Evolutionary conservation across 2,797 vertebrate genomes (phyloP), one percentile per base, ranked within the genome.

Genomic region (Malacoctenus gilli): DNA sequence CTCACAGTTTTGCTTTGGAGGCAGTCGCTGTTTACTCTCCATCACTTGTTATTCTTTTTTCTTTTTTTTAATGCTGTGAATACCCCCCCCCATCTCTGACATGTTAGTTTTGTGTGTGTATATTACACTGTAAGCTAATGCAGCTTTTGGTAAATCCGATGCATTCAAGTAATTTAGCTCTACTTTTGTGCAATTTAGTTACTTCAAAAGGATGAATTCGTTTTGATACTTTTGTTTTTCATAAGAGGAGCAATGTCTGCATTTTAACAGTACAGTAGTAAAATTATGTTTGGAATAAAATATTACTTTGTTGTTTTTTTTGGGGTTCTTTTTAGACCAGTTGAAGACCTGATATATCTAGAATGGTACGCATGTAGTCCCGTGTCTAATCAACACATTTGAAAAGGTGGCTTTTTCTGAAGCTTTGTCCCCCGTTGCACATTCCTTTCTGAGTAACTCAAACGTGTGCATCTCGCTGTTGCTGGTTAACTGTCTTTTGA

Each of bases 51-150:
- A n/a, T n/a, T n/a, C n/a, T n/a, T n/a, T n/a, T n/a, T n/a, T n/a
- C n/a, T n/a, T n/a, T n/a, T n/a, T 87, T 65, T 43, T 89, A 89
- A 92, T 91, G 87, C 91, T 92, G 89, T 91, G 90, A 92, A 91
- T 82, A 89, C 81, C 75, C 22, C 22, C 22, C 25, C 25, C 64
- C 61, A 69, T 77, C 60, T 81, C 67, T 28, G 71, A 86, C 72
- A 64, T 75, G 67, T 75, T 85, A 34, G 64, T 77, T 83, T 69
- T 73, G 59, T 77, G 56, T 72, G 54, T 75, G 48, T 85, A 52
- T 85, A 65, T 82, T 70, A 48, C 67, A 79, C 75, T 81, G 71
- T 89, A 74, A 65, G 62, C 68, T 80, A 70, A 71, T 56, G 48
- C 66, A 71, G 68, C 66, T 79, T n/a, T 73, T 68, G 61, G 73